Evolutionary conservation across 2,113 vertebrate genomes (phyloP), one percentile per base, ranked within the genome.

Genomic region (Aviceda subcristata): DNA sequence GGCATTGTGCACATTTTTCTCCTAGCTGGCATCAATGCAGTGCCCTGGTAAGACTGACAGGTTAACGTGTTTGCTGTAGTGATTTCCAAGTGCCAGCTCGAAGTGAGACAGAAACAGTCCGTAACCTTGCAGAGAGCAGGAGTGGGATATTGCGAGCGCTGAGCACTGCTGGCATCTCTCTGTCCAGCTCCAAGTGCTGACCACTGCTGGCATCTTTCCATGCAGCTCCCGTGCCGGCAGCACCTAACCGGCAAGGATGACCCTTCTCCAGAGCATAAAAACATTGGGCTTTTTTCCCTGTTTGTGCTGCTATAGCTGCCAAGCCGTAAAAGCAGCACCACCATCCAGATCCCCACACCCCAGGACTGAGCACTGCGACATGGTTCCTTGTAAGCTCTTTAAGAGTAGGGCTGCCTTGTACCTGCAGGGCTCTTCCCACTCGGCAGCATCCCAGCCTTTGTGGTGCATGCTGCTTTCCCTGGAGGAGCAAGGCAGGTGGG

Each of bases 241-340:
- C 17, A 4, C 46, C 39, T 2, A 24, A 12, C 30, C 2, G 2
- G 51, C 50, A 10, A 0, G 3, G 50, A 12, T 8, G 11, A 30
- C 7, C 3, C 36, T 78, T 73, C 55, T 20, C 34, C 14, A 17
- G n/a, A 55, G 8, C 53, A 23, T 16, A 13, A 73, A 48, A 57
- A 7, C 10, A 0, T 3, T 6, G 7, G 7, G 9, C 73, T 7
- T 30, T 71, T 34, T 5, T 4, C 29, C 21, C 32, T 0, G 0
- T 46, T 81, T 45, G 20, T 74, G 71, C 34, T 46, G 85, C 48
- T 56, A 2, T 46, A 48, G 41, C 53, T 85, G 43, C 55, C 13
- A 19, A 30, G 26, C 20, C 20, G 3, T 27, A 23, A 57, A 38
- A 73, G 32, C 45, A 50, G 53, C 38, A 36, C 10, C 24, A 39